Conservation (phyloP, 2,888 invertebrate species). For the Oxyteleia sp. region DNA sequence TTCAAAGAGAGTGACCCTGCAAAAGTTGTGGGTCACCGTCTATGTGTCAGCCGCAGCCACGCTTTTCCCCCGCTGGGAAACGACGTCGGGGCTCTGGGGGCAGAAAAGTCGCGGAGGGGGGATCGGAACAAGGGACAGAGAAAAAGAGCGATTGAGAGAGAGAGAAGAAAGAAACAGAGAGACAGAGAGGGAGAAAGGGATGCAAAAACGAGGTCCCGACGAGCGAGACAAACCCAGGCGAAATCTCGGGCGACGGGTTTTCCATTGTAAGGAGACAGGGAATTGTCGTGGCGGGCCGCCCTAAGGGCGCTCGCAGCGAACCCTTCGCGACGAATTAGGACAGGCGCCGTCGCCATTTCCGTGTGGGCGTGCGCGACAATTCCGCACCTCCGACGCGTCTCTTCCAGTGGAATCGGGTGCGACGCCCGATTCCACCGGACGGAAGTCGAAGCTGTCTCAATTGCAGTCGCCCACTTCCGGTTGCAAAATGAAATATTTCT, state of each 20-base stretch:
- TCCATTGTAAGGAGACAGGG: conserved; percentile 47
- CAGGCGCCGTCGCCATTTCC: conserved; percentile 85
- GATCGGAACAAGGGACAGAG: too few relatives aligned
- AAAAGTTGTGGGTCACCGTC: too few relatives aligned
- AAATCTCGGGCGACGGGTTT: conserved; percentile 52
- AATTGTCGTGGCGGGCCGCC: conserved; percentile 59
- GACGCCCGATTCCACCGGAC: conserved; percentile 66
- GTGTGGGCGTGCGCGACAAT: conserved; percentile 84
- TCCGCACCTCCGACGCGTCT: conserved; percentile 70
- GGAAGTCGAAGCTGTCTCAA: conserved; percentile 65
- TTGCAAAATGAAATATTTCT: conserved; percentile 59
- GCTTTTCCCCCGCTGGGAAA: too few relatives aligned
- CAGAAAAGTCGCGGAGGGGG: too few relatives aligned
- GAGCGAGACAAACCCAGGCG: conserved; percentile 10
- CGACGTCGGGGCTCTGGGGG: too few relatives aligned
- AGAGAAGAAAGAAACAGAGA: too few relatives aligned
- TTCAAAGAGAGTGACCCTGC: too few relatives aligned
- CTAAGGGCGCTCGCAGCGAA: conserved; percentile 74
- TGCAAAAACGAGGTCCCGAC: too few relatives aligned
- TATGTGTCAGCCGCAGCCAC: too few relatives aligned
- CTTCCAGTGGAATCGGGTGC: too few relatives aligned
- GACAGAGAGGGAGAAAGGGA: conserved; percentile 18
- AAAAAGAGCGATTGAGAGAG: too few relatives aligned
- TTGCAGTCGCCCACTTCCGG: conserved; percentile 21
- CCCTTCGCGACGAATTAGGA: conserved; percentile 76